Base-by-base conservation (phyloP, 2,797 vertebrate species). In the Hipposideros larvatus region DNA sequence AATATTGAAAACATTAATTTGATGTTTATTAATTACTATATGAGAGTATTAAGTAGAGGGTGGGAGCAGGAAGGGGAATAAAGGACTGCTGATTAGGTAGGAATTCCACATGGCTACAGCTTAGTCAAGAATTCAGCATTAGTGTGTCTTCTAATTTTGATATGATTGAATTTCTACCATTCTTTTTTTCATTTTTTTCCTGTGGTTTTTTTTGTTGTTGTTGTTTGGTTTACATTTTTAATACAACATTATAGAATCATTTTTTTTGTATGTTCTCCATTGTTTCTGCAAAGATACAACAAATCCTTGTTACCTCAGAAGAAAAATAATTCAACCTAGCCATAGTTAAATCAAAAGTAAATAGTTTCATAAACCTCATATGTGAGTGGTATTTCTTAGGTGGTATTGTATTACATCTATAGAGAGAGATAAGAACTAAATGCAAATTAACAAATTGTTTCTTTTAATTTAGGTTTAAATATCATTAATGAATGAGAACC, bases 401-500 rank as follows among this genome's bases (percentile, higher is more conserved):
- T 63, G 15, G 7, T 15, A 73, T 41, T 90, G 5, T 26, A 46
- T 63, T 94, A 78, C 16, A 68, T 48, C 5, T 68, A 16, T 74
- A 37, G 57, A 41, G 14, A 66, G 34, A 78, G 87, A 24, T 57
- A 53, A 61, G 51, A 75, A 87, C 1, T 90, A 83, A 78, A 26
- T 66, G 16, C 75, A 90, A 83, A 87, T 53, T 18, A 57, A 61
- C 5, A 74, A 41, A 53, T 83, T 57, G 13, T 34, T 70, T 65
- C 11, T 85, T 90, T 73, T 65, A 85, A 74, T 26, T 84, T 84
- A 53, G 18, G 51, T 87, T 75, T 93, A 73, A 63, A 79, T 79
- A 70, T 46, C 14, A 78, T 34, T 84, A 85, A 48, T 48, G 15
- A 78, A 55, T 65, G 7, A 82, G 7, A 80, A 7, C 2, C 66